Conservation (phyloP, 2,888 invertebrate genomes). For the Empis stercorea region DNA sequence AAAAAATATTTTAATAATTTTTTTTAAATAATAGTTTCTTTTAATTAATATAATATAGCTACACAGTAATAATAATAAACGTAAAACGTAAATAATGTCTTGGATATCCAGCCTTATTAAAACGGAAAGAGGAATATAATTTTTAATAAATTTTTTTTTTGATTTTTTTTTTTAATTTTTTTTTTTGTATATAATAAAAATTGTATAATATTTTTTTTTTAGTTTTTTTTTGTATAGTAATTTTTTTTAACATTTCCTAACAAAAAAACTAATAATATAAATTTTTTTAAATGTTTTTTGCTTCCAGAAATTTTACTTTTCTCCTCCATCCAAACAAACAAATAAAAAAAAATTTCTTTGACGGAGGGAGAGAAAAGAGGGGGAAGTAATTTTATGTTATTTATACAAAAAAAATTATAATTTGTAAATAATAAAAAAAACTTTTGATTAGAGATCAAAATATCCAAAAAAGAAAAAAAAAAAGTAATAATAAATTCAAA, state of each 20-base stretch:
- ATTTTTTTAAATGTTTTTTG: conserved; percentile 3
- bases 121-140: conserved; percentile 15
- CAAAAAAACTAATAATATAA: background rate
- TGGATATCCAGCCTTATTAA: conserved; percentile 37
- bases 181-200: conserved; percentile 10
- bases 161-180: conserved; percentile 4
- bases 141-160: conserved; percentile 10
- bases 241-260: conserved; percentile 4
- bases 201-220: conserved; percentile 3
- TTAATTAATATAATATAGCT: no score
- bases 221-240: conserved; percentile 10
- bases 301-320: conserved; percentile 2
- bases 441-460: conserved; percentile 12
- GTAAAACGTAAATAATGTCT: conserved; percentile 29
- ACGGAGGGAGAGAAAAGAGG: no score
- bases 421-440: conserved; percentile 19
- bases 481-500: no score
- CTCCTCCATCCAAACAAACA: background rate
- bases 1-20: no score
- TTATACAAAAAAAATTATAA: conserved; percentile 13
- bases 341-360: no score
- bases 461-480: no score
- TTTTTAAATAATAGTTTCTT: no score
- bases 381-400: no score
- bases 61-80: no score